phyloP scores from a whole-genome alignment of 2,888 invertebrate species.

The Hypsopygia costalis region DNA sequence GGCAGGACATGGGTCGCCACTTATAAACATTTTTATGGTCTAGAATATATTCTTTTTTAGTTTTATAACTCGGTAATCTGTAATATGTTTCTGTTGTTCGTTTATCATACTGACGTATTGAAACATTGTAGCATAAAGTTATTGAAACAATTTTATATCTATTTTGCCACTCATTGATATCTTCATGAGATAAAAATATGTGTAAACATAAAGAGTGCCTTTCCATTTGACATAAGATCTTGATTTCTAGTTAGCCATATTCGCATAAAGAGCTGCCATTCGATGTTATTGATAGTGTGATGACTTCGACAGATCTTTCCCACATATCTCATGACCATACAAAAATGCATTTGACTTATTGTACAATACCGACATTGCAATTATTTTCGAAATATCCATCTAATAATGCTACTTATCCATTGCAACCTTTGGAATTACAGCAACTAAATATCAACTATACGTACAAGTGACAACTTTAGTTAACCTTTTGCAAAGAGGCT shows the following conservation, averaged over 20 bases:
- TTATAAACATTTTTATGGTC: slow-evolving; percentile 23
- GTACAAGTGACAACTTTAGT: slow-evolving; percentile 44
- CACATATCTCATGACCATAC: slow-evolving; percentile 2
- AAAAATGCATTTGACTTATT: slow-evolving; percentile 8
- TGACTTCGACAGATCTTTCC: slow-evolving; percentile 30
- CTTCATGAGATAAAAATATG: background rate
- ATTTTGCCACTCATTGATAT: too few relatives aligned
- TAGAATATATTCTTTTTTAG: background rate
- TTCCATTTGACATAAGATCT: slow-evolving; percentile 9
- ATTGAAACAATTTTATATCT: too few relatives aligned
- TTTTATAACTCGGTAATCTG: background rate
- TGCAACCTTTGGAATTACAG: slow-evolving; percentile 56
- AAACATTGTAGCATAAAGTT: too few relatives aligned
- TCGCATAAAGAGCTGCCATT: background rate
- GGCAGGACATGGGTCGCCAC: slow-evolving; percentile 27
- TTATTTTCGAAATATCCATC: too few relatives aligned
- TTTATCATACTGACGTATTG: too few relatives aligned
- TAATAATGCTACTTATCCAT: slow-evolving; percentile 39
- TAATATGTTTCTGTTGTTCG: too few relatives aligned
- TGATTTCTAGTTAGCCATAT: slow-evolving; percentile 6
- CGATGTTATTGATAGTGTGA: slow-evolving; percentile 29
- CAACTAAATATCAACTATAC: slow-evolving; percentile 49
- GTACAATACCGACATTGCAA: too few relatives aligned
- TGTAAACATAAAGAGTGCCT: background rate
- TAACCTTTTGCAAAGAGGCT: slow-evolving; percentile 46